Percentiles rank a stretch among this genome's conserved stretches.
phyloP scores from a whole-genome alignment of 2,113 vertebrate species.

The Hippocampus comes region DNA sequence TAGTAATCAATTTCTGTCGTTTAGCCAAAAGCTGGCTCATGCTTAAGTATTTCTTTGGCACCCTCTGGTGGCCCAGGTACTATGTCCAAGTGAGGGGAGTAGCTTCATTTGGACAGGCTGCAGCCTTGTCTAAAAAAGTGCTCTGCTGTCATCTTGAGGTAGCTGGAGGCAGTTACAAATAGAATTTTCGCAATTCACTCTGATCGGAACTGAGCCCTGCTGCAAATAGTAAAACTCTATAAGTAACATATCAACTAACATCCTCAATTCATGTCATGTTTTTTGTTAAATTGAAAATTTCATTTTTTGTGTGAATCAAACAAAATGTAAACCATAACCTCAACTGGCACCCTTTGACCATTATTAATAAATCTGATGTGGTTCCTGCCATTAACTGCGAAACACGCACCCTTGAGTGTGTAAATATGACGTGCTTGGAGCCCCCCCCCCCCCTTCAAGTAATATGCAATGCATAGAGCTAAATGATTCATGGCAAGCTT shows the following conservation, averaged over 20 bases:
- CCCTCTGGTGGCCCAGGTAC: no score
- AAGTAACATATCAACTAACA: no score
- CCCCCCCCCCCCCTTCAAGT: conserved; percentile 63
- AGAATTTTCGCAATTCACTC: not conserved
- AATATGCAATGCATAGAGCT: conserved; percentile 67
- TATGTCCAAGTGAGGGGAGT: no score
- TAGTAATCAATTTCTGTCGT: no score
- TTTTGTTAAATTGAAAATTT: no score
- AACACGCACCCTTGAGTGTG: conserved; percentile 27
- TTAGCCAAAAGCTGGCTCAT: no score
- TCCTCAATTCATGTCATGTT: no score
- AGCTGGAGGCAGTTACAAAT: not conserved
- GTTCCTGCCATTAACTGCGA: conserved; percentile 46
- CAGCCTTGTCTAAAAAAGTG: not conserved
- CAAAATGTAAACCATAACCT: no score
- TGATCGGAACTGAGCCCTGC: not conserved
- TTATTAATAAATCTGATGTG: conserved; percentile 56
- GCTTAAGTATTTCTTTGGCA: no score
- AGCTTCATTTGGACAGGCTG: no score
- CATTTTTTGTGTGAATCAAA: not conserved
- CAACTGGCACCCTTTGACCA: conserved; percentile 18
- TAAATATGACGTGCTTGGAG: conserved; percentile 58
- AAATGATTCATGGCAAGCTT: conserved; percentile 83
- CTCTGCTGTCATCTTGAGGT: not conserved
- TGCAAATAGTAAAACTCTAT: no score